Base-by-base conservation (phyloP, 2,888 invertebrate genomes). In the Archips xylosteana region DNA sequence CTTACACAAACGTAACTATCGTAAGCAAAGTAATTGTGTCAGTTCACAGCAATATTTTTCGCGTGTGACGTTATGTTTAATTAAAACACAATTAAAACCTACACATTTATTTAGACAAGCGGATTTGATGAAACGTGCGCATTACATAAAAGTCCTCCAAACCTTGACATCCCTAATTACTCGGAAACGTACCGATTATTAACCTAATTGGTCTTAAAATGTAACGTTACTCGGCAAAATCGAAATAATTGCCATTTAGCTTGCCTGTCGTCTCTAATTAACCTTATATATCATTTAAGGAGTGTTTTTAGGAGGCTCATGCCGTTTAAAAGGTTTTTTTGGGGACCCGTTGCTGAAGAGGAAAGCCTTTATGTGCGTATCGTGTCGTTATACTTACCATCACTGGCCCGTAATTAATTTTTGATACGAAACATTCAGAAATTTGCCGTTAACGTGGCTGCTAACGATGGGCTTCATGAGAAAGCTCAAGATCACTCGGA, bases 151-250 rank as follows among this genome's bases (percentile, higher is more conserved):
- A 57, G 32, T 12, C 32, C 23, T 10, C 2, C 4, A 57, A 32
- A 12, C 39, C 9, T n/a, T n/a, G 60, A 36, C 60, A 60, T 3
- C 60, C 60, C 39, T 39, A 59, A 34, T 59, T 49, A 49, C 12
- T 63, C 9, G 61, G 39, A 51, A 34, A 49, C 42, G 60, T 60
- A 72, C 45, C 12, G 34, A 60, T 57, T 57, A 72, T 72, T 59
- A 63, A 47, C 8, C 63, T 68, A 68, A 68, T 72, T 67, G 42
- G 67, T 23, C 54, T 63, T 68, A 42, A 68, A 68, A 72, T 39
- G 67, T 68, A 47, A 23, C 61, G 45, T 67, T 66, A 61, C 66
- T 67, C 66, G 12, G 66, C 67, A 32, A 68, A 71, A 63, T 59
- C 39, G 4, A n/a, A 51, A 54, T 62, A 72, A 63, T 68, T 59